Evolutionary conservation across 2,888 invertebrate species (phyloP), one percentile per base, ranked within the genome.

Genomic region (Ectemnius continuus): DNA sequence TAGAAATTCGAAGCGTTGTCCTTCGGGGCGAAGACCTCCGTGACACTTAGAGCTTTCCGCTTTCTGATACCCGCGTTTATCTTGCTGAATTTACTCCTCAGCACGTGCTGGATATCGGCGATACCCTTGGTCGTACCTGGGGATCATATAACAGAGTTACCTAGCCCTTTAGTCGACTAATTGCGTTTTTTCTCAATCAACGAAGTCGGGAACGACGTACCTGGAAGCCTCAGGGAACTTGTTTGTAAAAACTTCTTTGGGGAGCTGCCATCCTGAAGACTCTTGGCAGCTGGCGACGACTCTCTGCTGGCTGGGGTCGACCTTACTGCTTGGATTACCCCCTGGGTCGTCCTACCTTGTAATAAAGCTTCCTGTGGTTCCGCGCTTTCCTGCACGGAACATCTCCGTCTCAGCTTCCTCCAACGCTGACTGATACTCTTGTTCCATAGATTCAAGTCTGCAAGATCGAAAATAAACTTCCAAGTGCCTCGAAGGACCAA

Each of bases 401-500:
- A 95, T 82, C 95, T 93, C 72, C 95, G 93, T 45, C 95, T 93
- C 74, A 95, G 91, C 86, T 95, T 94, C 82, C 95, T 92, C 95
- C 95, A 95, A 91, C 95, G 93, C 90, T 95, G 95, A 62, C 95
- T 94, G 80, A 95, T 92, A 87, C 94, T 95, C 80, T 95, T 94
- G 89, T 95, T 95, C 94, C 94, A 94, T 86, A 92, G 88, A 76
- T 94, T 93, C 88, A 95, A 92, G 90, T 95, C 95, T 95, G 93
- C 82, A 65, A 52, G 14, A 48, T 14, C 11, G 52, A 64, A 47
- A 70, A 58, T 16, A 28, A 36, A 61, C 20, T 23, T 8, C 46
- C 36, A 58, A 23, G 60, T 74, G 58, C 61, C 46, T 20, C 5
- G 8, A 36, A 36, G 26, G 26, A 56, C 14, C 8, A 18, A 20